These are phyloP conservation scores for Delia radicum DNA, from an alignment of 1,140 invertebrate genomes.

Conservation along the genomic window DNA sequence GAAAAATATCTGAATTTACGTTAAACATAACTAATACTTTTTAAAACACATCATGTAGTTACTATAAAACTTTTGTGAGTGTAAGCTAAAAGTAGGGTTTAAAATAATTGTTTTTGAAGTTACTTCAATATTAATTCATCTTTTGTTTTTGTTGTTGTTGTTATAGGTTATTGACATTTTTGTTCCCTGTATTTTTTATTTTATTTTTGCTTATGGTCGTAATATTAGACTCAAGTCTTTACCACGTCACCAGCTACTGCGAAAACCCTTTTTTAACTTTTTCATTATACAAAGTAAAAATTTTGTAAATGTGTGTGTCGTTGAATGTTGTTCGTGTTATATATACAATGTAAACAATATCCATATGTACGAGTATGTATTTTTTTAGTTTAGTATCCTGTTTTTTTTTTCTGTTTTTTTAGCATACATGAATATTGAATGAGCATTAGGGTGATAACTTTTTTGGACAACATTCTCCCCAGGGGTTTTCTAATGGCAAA, in stretches of 20 bases:
- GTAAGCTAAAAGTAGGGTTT: not conserved
- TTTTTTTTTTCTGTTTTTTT: not conserved
- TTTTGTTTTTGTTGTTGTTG: too few relatives aligned
- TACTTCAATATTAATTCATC: not conserved
- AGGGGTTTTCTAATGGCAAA: too few relatives aligned
- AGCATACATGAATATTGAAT: not conserved
- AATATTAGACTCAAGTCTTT: not conserved
- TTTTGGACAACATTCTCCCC: too few relatives aligned
- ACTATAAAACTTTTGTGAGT: too few relatives aligned
- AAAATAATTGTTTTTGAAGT: not conserved
- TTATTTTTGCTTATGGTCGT: not conserved
- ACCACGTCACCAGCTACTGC: not conserved
- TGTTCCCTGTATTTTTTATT: not conserved
- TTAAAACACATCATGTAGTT: too few relatives aligned
- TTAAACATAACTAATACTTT: too few relatives aligned
- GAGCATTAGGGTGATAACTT: too few relatives aligned
- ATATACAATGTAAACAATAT: too few relatives aligned
- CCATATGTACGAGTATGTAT: not conserved
- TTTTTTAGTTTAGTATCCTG: not conserved
- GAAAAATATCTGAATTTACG: too few relatives aligned
- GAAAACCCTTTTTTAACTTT: not conserved
- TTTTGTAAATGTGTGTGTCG: not conserved
- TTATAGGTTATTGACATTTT: constrained; percentile 1
- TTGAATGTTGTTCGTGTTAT: not conserved
- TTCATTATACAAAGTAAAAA: too few relatives aligned